Conservation (phyloP, 2,797 vertebrate species). For the Molossus alvarezi region DNA sequence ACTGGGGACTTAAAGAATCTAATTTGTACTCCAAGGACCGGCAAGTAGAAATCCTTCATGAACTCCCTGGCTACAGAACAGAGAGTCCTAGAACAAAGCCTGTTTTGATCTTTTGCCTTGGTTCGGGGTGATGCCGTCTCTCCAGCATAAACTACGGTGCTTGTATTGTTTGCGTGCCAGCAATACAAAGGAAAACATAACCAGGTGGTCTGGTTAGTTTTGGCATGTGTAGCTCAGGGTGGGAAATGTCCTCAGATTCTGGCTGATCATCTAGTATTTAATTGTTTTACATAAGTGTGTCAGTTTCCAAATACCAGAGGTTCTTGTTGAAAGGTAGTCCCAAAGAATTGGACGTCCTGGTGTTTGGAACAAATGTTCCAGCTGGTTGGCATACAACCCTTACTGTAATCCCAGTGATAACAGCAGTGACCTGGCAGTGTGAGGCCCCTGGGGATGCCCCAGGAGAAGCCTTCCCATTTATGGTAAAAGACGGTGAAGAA, state of each 20-base stretch:
- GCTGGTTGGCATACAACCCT: background rate
- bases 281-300: conserved; percentile 74
- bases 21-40: background rate
- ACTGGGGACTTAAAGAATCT: conserved; percentile 46
- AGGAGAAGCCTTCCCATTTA: conserved; percentile 70
- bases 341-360: conserved; percentile 77
- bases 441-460: background rate
- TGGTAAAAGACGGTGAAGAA: background rate
- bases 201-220: conserved; percentile 74
- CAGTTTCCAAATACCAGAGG: conserved; percentile 82
- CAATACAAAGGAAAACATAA: conserved; percentile 80
- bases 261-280: conserved; percentile 77
- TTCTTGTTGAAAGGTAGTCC: conserved; percentile 80
- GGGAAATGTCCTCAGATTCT: conserved; percentile 83
- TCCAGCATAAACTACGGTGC: conserved; percentile 1
- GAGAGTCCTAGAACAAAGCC: conserved; percentile 83
- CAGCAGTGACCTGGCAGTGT: background rate
- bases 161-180: conserved; percentile 74
- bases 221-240: conserved; percentile 64
- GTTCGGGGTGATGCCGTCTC: conserved; percentile 61
- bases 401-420: conserved; percentile 63
- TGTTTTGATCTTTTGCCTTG: conserved; percentile 82
- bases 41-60: conserved; percentile 62
- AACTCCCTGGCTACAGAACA: conserved; percentile 75
- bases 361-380: conserved; percentile 77